Conservation (phyloP, 2,797 vertebrate genomes). For the Otolemur crassicaudatus region DNA sequence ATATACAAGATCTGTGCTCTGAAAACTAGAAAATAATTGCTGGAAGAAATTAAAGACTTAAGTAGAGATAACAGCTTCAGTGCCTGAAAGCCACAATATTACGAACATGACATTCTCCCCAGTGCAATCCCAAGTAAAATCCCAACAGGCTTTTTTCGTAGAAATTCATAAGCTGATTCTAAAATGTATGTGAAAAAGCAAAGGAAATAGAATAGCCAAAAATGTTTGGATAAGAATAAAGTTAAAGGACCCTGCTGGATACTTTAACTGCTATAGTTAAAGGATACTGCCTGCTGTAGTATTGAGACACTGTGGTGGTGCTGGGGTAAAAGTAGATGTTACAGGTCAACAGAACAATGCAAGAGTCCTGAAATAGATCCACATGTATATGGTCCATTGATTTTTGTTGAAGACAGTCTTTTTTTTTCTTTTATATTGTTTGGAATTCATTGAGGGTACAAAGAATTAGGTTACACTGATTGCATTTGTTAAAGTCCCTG, state of each 20-base stretch:
- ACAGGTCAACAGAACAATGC: not conserved
- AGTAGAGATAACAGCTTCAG: not conserved
- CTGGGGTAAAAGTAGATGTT: not conserved
- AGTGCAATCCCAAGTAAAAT: not conserved
- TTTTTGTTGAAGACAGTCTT: not conserved
- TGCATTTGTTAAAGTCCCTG: too few species aligned
- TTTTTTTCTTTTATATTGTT: too few species aligned
- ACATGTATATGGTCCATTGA: not conserved
- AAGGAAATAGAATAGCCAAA: not conserved
- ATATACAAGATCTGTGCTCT: not conserved
- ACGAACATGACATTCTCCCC: not conserved
- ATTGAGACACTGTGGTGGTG: not conserved
- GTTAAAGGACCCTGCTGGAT: not conserved
- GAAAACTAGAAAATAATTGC: constrained; percentile 7
- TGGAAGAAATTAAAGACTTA: not conserved
- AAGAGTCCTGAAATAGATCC: not conserved
- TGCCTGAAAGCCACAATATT: not conserved
- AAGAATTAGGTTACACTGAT: too few species aligned
- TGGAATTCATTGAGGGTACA: too few species aligned
- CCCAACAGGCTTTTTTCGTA: not conserved
- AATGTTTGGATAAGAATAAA: not conserved
- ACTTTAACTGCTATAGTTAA: too few species aligned
- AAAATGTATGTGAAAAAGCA: constrained; percentile 34
- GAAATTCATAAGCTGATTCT: constrained; percentile 36
- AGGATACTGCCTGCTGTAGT: not conserved